Conservation (phyloP, 2,888 invertebrate genomes). For the Plebejus argus region DNA sequence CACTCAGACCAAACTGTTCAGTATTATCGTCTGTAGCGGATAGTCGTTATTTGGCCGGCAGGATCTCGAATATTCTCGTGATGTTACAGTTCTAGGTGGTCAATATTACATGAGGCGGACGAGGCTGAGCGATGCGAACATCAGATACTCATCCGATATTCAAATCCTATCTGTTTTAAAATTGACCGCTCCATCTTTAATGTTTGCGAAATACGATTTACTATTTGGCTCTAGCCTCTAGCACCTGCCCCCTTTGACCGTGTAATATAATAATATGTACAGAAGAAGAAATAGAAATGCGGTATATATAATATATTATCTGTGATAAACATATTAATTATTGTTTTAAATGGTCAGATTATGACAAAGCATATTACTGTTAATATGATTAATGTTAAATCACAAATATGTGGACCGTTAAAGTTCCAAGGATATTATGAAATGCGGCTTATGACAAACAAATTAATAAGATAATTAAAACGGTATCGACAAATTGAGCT, state of each 20-base stretch:
- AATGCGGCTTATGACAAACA: not conserved
- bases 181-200: not conserved
- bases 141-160: conserved; percentile 5
- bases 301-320: no score
- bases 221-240: not conserved
- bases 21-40: no score
- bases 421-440: not conserved
- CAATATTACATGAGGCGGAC: not conserved
- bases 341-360: no score
- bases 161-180: conserved; percentile 16
- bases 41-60: not conserved
- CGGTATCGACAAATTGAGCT: not conserved
- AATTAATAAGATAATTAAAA: conserved; percentile 2
- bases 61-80: not conserved
- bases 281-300: no score
- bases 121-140: not conserved
- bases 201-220: not conserved
- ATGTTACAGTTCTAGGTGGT: not conserved
- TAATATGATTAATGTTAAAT: not conserved
- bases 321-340: no score
- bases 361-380: no score
- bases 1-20: no score
- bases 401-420: not conserved
- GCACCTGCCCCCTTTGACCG: not conserved
- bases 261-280: not conserved